Conservation (phyloP, 92 coral and sea anemone species). For the Hydrozoanthus gracilis region DNA sequence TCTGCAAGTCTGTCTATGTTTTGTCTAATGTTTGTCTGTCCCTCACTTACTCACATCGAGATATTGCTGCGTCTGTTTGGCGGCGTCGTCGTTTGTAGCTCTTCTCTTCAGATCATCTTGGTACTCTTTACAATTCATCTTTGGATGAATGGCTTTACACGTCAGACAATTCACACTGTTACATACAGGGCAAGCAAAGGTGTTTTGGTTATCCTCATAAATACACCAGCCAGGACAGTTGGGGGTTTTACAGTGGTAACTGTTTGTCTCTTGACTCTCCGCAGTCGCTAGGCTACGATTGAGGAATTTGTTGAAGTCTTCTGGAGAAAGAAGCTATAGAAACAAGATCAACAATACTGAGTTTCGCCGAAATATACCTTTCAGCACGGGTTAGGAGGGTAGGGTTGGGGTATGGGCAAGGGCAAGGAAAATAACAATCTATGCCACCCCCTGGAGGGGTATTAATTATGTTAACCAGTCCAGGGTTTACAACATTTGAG, state of each 20-base stretch:
- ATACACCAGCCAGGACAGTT: conserved; percentile 99
- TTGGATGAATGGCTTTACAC: conserved; percentile 91
- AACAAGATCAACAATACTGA: neutral
- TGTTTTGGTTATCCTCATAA: conserved; percentile 94
- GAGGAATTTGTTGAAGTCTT: conserved; percentile 93
- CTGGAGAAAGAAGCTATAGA: conserved; percentile 73
- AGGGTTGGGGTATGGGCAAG: neutral
- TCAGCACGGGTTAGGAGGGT: neutral
- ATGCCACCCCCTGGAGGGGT: neutral
- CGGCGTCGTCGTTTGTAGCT: conserved; percentile 88
- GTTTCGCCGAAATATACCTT: neutral
- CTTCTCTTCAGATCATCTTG: conserved; percentile 94
- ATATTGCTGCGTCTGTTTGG: conserved; percentile 83
- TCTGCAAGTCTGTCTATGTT: no score
- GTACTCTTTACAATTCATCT: conserved; percentile 92
- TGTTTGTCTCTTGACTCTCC: conserved; percentile 94
- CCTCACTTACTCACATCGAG: conserved; percentile 72
- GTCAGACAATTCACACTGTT: conserved; percentile 87
- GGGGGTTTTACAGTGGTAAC: conserved; percentile 96
- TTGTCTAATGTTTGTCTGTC: no score
- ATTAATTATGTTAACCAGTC: neutral
- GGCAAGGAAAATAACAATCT: neutral
- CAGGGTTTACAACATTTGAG: neutral
- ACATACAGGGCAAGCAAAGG: conserved; percentile 93
- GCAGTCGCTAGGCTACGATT: conserved; percentile 96